phyloP scores from a whole-genome alignment of 2,113 vertebrate genomes.

The Anguilla japonica region DNA sequence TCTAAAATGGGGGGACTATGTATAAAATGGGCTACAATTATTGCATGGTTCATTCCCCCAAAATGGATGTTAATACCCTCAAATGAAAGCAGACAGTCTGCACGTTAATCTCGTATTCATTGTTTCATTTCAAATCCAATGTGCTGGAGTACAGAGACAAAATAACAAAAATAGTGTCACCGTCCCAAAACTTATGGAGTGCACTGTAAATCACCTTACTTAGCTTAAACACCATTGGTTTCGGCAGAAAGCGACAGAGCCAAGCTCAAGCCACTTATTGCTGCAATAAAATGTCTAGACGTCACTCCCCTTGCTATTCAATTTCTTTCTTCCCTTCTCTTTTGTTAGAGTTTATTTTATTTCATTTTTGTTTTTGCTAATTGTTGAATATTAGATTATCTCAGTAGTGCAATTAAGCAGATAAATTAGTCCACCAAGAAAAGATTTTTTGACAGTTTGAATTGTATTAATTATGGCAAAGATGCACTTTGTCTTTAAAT shows the following conservation, averaged over 20 bases:
- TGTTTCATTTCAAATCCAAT: too few species aligned
- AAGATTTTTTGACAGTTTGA: too few species aligned
- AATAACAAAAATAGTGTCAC: not conserved
- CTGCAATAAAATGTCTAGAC: conserved; percentile 9
- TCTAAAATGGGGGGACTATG: too few species aligned
- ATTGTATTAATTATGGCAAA: too few species aligned
- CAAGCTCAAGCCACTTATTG: not conserved
- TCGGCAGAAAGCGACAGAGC: not conserved
- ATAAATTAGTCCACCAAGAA: not conserved
- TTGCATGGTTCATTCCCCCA: too few species aligned
- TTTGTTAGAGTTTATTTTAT: not conserved
- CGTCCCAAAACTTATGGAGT: not conserved
- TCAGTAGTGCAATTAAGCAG: not conserved
- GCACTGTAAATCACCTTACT: not conserved
- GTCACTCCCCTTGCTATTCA: not conserved
- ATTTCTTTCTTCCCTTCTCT: not conserved
- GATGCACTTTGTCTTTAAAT: too few species aligned
- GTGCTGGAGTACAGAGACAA: not conserved
- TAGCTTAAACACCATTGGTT: not conserved
- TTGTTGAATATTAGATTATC: not conserved
- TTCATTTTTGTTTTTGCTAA: not conserved
- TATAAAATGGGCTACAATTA: too few species aligned
- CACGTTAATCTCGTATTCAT: too few species aligned
- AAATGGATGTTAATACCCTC: too few species aligned
- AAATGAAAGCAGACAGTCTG: too few species aligned